phyloP scores from a whole-genome alignment of 1,140 invertebrate genomes.

The Eumaeus atala region DNA sequence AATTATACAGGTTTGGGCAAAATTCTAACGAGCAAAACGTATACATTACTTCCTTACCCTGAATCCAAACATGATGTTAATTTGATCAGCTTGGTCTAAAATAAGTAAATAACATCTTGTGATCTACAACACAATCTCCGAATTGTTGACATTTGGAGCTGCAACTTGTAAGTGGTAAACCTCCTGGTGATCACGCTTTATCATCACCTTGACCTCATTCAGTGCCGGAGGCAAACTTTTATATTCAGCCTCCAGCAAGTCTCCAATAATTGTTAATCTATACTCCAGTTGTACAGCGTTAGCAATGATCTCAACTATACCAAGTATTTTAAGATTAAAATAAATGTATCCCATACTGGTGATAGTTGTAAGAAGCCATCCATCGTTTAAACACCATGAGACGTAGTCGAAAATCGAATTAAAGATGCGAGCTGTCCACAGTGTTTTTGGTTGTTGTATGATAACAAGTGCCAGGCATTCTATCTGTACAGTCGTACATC shows the following conservation, averaged over 20 bases:
- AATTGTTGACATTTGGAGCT: background rate
- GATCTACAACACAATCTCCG: background rate
- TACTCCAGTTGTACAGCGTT: conserved; percentile 10
- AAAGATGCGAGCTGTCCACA: background rate
- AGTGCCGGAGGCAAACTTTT: background rate
- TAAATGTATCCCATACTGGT: conserved; percentile 14
- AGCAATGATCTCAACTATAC: conserved; percentile 13
- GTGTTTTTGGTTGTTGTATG: conserved; percentile 1
- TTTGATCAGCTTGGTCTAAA: conserved; percentile 20
- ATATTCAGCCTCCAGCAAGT: conserved; percentile 1
- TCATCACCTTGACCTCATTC: background rate
- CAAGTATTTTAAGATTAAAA: conserved; percentile 11
- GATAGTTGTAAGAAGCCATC: background rate
- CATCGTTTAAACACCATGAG: background rate
- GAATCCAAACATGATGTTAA: conserved; percentile 25
- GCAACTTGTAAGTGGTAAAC: background rate
- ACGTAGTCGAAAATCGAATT: conserved; percentile 1
- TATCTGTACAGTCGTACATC: conserved; percentile 12
- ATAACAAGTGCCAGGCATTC: background rate
- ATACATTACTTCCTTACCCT: conserved; percentile 19
- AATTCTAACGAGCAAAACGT: background rate
- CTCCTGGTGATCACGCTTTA: background rate
- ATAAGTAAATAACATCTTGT: conserved; percentile 25
- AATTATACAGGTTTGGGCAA: too few species aligned
- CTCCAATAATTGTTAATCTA: conserved; percentile 16